Evolutionary conservation across 1,140 invertebrate species (phyloP), one percentile per base, ranked within the genome.

Genomic region (Drosophila lowei): DNA sequence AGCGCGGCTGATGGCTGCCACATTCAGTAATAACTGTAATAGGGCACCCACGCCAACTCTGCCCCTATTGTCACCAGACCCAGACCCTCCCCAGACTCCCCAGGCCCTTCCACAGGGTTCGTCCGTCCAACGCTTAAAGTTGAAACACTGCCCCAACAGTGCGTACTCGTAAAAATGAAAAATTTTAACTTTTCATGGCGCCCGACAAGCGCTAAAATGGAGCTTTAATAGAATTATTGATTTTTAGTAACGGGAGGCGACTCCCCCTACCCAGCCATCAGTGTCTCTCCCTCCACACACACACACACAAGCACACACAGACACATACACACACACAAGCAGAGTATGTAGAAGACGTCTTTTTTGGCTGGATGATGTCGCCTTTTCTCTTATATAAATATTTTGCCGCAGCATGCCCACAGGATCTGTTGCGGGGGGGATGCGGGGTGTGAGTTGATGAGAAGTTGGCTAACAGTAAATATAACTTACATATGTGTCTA

Each of bases 181-280:
- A 67, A 23, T 68, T 54, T 13, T 15, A 54, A 67, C 41, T 23
- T 38, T 13, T 15, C 42, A 25, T 16, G 25, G 28, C 28, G 9
- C 15, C 16, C 28, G n/a, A 34, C 50, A 6, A 59, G 49, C 57
- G 58, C 64, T 42, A 43, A 65, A 66, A 55, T 21, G n/a, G 16
- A 72, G 77, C 83, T 88, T 88, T 88, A 88, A 88, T 83, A 79
- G 60, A 88, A 79, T 79, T 88, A 88, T 88, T 89, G 83, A 88
- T 88, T 88, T 86, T 88, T 55, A 46, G 77, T 44, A 54, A 21
- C 62, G 58, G 53, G 60, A 60, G 60, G 64, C 49, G 52, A 43
- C 56, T 42, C 53, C 49, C 48, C 50, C 67, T 47, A 48, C 46
- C 46, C 44, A 25, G 34, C 38, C 34, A 23, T n/a, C 23, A 42